These are phyloP conservation scores for Cotesia typhae DNA, from an alignment of 1,140 invertebrate species.

Conservation along the genomic window DNA sequence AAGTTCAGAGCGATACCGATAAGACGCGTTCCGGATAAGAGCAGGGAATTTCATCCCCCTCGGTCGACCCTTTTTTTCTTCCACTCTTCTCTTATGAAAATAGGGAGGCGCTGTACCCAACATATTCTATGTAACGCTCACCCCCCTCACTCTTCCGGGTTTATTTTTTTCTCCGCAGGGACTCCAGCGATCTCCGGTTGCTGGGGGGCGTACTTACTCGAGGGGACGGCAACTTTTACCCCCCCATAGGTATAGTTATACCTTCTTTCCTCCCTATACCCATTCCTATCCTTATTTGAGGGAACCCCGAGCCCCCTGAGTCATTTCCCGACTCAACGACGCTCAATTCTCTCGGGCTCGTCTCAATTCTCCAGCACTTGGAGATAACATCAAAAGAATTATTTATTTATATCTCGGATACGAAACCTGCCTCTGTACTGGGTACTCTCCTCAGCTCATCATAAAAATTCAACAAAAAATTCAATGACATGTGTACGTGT, in stretches of 20 bases:
- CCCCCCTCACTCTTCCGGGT: not conserved
- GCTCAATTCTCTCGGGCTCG: not conserved
- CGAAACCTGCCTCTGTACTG: not conserved
- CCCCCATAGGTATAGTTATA: not conserved
- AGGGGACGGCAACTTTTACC: slow-evolving; percentile 17
- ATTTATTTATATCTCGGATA: not conserved
- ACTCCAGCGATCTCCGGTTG: slow-evolving; percentile 19
- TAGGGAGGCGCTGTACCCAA: not conserved
- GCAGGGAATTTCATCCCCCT: slow-evolving; percentile 29
- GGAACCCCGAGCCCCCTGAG: not conserved
- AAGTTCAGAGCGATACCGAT: slow-evolving; percentile 10
- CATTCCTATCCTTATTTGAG: not conserved
- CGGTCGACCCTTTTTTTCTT: slow-evolving; percentile 10
- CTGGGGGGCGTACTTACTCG: slow-evolving; percentile 2
- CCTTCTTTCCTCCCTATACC: not conserved
- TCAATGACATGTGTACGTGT: not conserved
- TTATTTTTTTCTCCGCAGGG: slow-evolving; percentile 29
- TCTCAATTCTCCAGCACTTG: not conserved
- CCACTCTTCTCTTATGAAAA: not conserved
- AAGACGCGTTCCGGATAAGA: slow-evolving; percentile 26
- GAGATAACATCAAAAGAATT: slow-evolving; percentile 13
- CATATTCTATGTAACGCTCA: slow-evolving; percentile 3
- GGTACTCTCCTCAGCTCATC: not conserved
- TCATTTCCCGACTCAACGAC: not conserved
- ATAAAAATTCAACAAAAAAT: not conserved